Evolutionary conservation across 92 coral and sea anemone species (phyloP), one percentile per base, ranked within the genome.

Genomic region (Porites cylindrica): DNA sequence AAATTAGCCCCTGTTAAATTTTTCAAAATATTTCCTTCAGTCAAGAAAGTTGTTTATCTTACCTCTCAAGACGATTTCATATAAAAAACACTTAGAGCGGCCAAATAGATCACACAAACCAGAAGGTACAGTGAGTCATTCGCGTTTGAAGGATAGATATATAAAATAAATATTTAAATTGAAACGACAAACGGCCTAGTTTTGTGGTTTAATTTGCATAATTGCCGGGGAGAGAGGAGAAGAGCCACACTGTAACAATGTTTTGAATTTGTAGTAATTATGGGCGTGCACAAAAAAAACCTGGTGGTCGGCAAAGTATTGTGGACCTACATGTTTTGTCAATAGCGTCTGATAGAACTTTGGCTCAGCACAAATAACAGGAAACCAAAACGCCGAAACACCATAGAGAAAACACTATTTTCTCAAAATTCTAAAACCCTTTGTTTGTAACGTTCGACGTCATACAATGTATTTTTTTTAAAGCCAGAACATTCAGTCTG

Each of bases 191-290:
- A 43, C 71, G 59, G 17, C 8, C 3, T 4, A 38, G 47, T 38
- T 38, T 38, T 38, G 47, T 65, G 4, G 32, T 19, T 79, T 10
- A 23, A 67, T 80, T 80, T 68, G 67, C 66, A 80, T 66, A 80
- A 23, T 7, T 13, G 18, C 23, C 23, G 23, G 23, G 23, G 23
- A 21, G 23, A 21, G 23, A 38, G 47, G 6, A 38, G 47, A 38
- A 38, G 47, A 38, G 47, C 47, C 6, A 4, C 47, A 38, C 47
- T 2, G 47, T 38, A 38, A 38, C 5, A 38, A 38, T 38, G 47
- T 56, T 14, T 0, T 56, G 4, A 56, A 14, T 56, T 56, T 56
- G 61, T 3, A 56, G 6, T 38, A 4, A 56, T 56, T 56, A 10
- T 56, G 61, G 61, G 14, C 3, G 47, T 38, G 47, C 4, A 38